These are phyloP conservation scores for Sapajus apella DNA, from an alignment of 2,113 vertebrate species.

Conservation along the genomic window DNA sequence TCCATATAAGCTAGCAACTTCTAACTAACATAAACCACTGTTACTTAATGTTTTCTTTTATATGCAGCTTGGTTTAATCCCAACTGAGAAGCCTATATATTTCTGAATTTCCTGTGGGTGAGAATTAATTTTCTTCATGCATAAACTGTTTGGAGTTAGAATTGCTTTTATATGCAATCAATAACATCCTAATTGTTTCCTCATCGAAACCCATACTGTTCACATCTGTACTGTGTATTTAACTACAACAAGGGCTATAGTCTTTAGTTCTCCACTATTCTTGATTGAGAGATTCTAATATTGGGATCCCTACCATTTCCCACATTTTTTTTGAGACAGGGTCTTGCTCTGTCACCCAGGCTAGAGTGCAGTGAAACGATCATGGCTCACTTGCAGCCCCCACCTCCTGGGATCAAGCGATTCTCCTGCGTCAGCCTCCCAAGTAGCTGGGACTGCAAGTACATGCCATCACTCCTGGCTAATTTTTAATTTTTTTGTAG, in stretches of 20 bases:
- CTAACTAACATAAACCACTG: not conserved
- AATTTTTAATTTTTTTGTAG: too few species aligned
- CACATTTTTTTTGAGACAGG: too few species aligned
- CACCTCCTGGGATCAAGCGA: too few species aligned
- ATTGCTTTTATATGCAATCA: not conserved
- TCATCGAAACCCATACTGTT: constrained; percentile 11
- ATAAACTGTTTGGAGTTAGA: not conserved
- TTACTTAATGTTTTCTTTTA: not conserved
- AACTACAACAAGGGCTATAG: not conserved
- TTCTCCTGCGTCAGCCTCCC: too few species aligned
- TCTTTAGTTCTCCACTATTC: not conserved
- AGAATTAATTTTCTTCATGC: constrained; percentile 43
- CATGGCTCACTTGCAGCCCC: too few species aligned
- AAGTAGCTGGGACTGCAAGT: too few species aligned
- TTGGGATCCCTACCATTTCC: not conserved
- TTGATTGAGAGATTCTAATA: not conserved
- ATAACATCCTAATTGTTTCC: not conserved
- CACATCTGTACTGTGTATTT: not conserved
- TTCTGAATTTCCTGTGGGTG: constrained; percentile 41
- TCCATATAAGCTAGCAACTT: not conserved
- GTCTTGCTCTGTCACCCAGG: too few species aligned
- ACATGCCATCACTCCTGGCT: too few species aligned
- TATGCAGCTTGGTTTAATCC: not conserved
- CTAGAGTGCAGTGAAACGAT: too few species aligned
- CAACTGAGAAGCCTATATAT: constrained; percentile 2